Evolutionary conservation across 2,888 invertebrate genomes (phyloP), one percentile per base, ranked within the genome.

Genomic region (Antheraea yamamai): DNA sequence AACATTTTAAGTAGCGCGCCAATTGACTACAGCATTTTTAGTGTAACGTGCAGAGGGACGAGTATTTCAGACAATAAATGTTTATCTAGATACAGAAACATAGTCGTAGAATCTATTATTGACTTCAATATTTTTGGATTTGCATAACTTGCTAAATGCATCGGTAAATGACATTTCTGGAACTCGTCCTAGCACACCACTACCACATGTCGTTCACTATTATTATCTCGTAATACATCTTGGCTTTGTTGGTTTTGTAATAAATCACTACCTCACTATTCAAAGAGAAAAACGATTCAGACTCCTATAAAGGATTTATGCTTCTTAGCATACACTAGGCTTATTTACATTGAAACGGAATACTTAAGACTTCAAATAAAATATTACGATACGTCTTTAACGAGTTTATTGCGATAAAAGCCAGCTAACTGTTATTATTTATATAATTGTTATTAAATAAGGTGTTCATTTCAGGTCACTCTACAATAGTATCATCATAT

Each of bases 401-500:
- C 58, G 20, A 55, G 70, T 58, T 58, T 68, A 75, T 39, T 73
- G 58, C 55, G 39, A 51, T 72, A 76, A 81, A 78, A 77, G 75
- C 71, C 72, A 66, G 72, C 73, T 78, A 73, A 73, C 74, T 81
- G 76, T 79, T 75, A 72, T 78, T 82, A 79, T 82, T 79, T 74
- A 81, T 73, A 78, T 82, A 82, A 86, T 85, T 83, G 81, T 81
- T 82, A 82, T 77, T 84, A 81, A 84, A 82, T 83, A 83, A 83
- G 81, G 83, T 81, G 78, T 79, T 83, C 72, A 81, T 79, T 80
- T 74, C 78, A 73, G 85, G 87, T 87, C 82, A 88, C 82, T 85
- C 78, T 86, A 88, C 87, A 78, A 35, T 80, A 77, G 80, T 82
- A 87, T 81, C 81, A 85, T 83, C 84, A 83, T 88, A 86, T 86